Base-by-base conservation (phyloP, 2,797 vertebrate genomes). In the Fundulus diaphanus region DNA sequence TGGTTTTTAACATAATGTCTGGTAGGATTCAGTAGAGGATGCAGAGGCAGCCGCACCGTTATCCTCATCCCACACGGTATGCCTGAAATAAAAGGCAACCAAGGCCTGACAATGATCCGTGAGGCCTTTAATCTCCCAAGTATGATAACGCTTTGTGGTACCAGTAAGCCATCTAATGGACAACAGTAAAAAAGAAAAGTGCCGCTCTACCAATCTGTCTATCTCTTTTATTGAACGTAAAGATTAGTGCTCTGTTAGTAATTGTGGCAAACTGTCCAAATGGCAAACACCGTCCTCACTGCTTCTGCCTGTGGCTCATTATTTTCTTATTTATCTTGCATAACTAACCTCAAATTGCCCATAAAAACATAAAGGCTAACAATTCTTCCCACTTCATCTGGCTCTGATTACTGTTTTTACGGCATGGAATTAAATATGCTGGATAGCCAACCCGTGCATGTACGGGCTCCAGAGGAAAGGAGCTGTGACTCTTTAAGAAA, bases 281-380 rank as follows among this genome's bases (percentile, higher is more conserved):
- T 76, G 87, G 79, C 80, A 81, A 87, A 78, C 86, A 85, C 80
- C 84, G 74, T 86, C 80, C 85, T 87, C 76, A 80, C 80, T 65
- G 48, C 46, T 82, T 86, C 76, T 89, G 83, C 80, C 89, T 92
- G 91, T 73, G 73, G 81, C 89, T 93, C 69, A 78, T 93, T 94
- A 91, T 90, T 90, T 92, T 88, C 88, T 88, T 87, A 92, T 92
- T 94, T 88, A 92, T 93, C 92, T 89, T 90, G 88, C 90, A 92
- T 94, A 95, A 95, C 94, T 94, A 94, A 94, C 93, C 90, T 93
- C 92, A 94, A 95, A 95, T 94, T 93, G 95, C 92, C 93, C 90
- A 94, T 95, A 92, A 94, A 94, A 93, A 88, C 85, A 81, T 89
- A 92, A 92, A 87, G 87, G 85, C 90, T 91, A 89, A 86, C 89